Evolutionary conservation across 2,797 vertebrate species (phyloP), one percentile per base, ranked within the genome.

Genomic region (Rhyacichthys aspro): DNA sequence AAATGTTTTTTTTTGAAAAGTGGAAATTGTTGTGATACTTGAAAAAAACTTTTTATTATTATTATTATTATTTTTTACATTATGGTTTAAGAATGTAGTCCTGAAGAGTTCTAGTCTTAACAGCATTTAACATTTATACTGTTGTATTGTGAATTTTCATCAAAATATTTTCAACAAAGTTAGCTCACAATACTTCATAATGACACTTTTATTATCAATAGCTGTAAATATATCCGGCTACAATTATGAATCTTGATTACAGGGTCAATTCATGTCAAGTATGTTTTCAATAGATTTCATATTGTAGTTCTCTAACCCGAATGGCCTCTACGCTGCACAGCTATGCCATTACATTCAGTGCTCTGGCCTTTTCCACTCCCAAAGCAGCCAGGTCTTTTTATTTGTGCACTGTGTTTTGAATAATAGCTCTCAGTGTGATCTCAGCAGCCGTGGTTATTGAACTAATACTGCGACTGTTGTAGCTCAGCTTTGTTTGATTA

Each of bases 361-460:
- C 39, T 70, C 70, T 77, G 55, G 49, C 65, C 71, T 62, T 68
- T 72, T 28, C 59, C 46, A 54, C 63, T 76, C 66, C 45, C 72
- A 41, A 61, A 73, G 63, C 49, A 59, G 34, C 16, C 32, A 7
- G 53, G 42, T 23, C 55, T 65, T 72, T 73, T 59, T 66, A 70
- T 80, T 67, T 75, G 66, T 70, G 59, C 48, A 6, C 63, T n/a
- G 58, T 56, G 39, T 78, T 74, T 48, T 66, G 43, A 79, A 50
- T 73, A 55, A 18, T 59, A 65, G 57, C 56, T 50, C 19, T 67
- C 54, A 52, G 43, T 54, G 41, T 16, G n/a, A 57, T 54, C 58
- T 62, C 62, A 57, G 67, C 60, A 59, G 47, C 42, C 16, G 60
- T 57, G 46, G 50, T 60, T 56, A 73, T 52, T 55, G 55, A 72